phyloP scores from a whole-genome alignment of 2,797 vertebrate species.

The Alectoris magna region DNA sequence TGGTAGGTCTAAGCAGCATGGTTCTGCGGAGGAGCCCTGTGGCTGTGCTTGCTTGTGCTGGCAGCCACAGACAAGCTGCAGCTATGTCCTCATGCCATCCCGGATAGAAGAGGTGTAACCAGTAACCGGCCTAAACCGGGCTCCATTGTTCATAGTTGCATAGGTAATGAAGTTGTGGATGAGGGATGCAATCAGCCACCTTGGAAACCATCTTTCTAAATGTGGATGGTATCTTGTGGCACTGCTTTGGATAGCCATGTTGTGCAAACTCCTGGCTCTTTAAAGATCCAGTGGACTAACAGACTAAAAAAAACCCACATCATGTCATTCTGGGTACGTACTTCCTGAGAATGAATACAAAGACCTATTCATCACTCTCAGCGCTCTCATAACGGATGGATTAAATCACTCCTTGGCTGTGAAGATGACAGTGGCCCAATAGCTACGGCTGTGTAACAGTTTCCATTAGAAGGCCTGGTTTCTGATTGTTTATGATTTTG shows the following conservation, averaged over 20 bases:
- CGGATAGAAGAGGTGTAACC: neutral
- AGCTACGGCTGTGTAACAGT: conserved; percentile 34
- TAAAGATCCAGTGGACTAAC: neutral
- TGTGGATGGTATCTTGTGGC: neutral
- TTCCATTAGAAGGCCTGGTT: conserved; percentile 13
- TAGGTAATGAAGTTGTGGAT: neutral
- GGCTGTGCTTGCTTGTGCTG: neutral
- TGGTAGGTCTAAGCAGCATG: neutral
- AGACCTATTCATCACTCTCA: conserved; percentile 45
- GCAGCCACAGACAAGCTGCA: neutral
- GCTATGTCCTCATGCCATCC: neutral
- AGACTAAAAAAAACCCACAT: neutral
- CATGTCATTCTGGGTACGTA: neutral
- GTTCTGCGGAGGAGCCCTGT: neutral
- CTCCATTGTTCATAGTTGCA: neutral
- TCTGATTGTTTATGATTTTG: conserved; percentile 29
- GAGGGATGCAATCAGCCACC: neutral
- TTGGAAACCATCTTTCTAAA: neutral
- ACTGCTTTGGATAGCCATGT: neutral
- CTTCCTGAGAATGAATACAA: conserved; percentile 49
- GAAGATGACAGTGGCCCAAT: conserved; percentile 42
- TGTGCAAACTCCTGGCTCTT: neutral
- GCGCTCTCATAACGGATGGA: conserved; percentile 52
- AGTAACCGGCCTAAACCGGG: neutral
- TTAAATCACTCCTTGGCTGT: conserved; percentile 47